Conservation (phyloP, 2,113 vertebrate species). For the Alaudala cheleensis region DNA sequence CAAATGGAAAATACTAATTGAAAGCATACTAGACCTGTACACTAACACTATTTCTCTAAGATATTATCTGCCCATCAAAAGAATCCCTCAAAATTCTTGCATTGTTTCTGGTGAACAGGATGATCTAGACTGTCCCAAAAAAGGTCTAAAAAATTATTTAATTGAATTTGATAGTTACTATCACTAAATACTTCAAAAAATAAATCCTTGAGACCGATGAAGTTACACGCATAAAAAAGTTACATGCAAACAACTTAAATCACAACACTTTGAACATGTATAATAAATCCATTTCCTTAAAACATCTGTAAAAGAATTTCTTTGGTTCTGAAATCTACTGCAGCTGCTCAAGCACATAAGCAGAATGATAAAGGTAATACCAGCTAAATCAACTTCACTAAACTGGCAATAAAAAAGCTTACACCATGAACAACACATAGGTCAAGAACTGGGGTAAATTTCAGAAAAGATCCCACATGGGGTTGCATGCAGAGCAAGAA, state of each 20-base stretch:
- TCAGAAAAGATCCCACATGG: neutral
- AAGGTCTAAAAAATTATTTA: neutral
- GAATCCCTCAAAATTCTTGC: neutral
- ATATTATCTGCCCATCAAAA: rapidly evolving
- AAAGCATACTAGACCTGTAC: neutral
- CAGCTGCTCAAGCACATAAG: neutral
- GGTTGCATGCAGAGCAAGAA: neutral
- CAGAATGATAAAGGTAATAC: neutral
- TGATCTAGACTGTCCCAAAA: neutral
- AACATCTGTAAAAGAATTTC: neutral
- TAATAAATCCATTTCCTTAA: neutral
- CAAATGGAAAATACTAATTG: neutral
- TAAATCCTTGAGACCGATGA: neutral
- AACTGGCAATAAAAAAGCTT: neutral
- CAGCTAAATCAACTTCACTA: neutral
- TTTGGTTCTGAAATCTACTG: neutral
- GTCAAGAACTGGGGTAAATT: neutral
- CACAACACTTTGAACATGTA: neutral
- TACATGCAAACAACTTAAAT: neutral
- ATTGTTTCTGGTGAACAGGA: neutral
- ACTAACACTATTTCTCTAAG: neutral
- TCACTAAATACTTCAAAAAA: neutral
- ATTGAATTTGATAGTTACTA: neutral
- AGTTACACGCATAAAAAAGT: neutral
- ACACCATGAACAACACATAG: rapidly evolving